Evolutionary conservation across 2,888 invertebrate genomes (phyloP), one percentile per base, ranked within the genome.

Genomic region (Noctua janthina): DNA sequence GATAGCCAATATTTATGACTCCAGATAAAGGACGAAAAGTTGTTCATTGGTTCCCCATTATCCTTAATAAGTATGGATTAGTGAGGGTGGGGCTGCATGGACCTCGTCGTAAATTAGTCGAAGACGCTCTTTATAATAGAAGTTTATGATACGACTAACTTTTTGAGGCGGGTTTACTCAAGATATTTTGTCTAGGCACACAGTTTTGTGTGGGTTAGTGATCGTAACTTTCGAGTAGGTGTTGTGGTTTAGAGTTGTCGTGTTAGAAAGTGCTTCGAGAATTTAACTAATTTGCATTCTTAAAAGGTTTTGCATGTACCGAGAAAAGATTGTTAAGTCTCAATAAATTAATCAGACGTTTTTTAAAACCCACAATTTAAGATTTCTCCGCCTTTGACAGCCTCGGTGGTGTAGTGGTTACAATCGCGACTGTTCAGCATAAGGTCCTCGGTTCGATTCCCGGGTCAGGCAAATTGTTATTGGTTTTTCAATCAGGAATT

Each of bases 41-140:
- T 95, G 95, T 95, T 94, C 95, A 96, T 96, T 92, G 95, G 95
- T 96, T 96, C 92, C 90, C 96, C 95, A 96, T 96, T 96, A 96
- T 95, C 96, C 96, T 94, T 96, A 96, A 96, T 96, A 96, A 96
- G 96, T 96, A 95, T 94, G 96, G 96, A 96, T 96, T 96, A 96
- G 95, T 92, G 85, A 92, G 94, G 95, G 95, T 92, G 93, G 94
- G 94, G 93, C 91, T 90, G 73, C 90, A 91, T 92, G 92, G 93
- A 93, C 93, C 92, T 90, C 90, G 83, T 93, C 94, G 94, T 96
- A 96, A 96, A 96, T 96, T 94, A 95, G 91, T 89, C 76, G 91
- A 92, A 92, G 93, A 92, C 93, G 93, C 92, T 94, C 93, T 96
- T 95, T 95, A 94, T 95, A 95, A 95, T 94, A 92, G 91, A 90